phyloP scores from a whole-genome alignment of 2,113 vertebrate species.

The Merops nubicus region DNA sequence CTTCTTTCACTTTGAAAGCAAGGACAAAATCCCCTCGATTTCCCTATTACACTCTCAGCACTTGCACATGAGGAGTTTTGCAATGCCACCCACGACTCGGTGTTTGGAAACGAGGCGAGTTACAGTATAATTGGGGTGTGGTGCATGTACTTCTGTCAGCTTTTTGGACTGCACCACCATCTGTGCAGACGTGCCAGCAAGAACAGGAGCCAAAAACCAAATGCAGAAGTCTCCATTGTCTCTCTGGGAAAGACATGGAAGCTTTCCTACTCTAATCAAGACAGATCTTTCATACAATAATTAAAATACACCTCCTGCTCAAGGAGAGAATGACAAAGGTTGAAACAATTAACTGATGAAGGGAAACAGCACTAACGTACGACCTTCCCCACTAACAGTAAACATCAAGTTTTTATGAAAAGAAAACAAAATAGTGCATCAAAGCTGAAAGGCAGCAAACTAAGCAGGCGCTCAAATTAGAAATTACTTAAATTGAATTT shows the following conservation, averaged over 20 bases:
- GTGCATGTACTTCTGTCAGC: not conserved
- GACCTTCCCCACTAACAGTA: not conserved
- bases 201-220: not conserved
- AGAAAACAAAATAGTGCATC: not conserved
- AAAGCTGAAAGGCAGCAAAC: slow-evolving; percentile 63
- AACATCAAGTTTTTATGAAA: not conserved
- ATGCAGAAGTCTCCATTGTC: not conserved
- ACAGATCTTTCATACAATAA: slow-evolving; percentile 52
- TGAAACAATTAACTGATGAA: slow-evolving; percentile 57
- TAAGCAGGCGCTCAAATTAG: slow-evolving; percentile 44
- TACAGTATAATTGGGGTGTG: not conserved
- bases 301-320: slow-evolving; percentile 65
- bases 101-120: not conserved
- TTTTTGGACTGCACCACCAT: not conserved
- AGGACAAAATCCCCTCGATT: not conserved
- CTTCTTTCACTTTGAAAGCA: not conserved
- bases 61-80: not conserved
- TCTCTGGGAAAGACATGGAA: slow-evolving; percentile 8
- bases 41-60: not conserved
- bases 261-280: slow-evolving; percentile 57
- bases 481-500: slow-evolving; percentile 72
- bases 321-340: slow-evolving; percentile 51
- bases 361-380: not conserved
- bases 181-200: not conserved
- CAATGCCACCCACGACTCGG: not conserved